These are phyloP conservation scores for Pitta sordida DNA, from an alignment of 2,113 vertebrate species.

Conservation along the genomic window DNA sequence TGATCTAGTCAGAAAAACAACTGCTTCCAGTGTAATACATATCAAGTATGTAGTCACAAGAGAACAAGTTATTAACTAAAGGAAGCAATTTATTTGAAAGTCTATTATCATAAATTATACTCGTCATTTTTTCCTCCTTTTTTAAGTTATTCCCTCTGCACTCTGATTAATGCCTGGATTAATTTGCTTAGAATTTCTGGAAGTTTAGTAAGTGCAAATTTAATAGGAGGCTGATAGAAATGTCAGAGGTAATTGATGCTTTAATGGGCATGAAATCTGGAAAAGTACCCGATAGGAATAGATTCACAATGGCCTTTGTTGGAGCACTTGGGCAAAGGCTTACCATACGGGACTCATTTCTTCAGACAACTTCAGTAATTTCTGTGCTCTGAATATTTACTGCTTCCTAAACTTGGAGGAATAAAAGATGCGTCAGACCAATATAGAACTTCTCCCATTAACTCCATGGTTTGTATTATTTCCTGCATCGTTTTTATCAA, in stretches of 20 bases:
- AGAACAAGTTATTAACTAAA: conserved; percentile 54
- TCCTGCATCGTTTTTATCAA: background rate
- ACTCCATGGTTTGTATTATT: background rate
- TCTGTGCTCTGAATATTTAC: background rate
- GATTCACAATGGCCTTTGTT: background rate
- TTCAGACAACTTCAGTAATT: background rate
- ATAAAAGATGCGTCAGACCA: background rate
- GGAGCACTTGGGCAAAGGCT: background rate
- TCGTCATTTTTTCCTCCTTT: background rate
- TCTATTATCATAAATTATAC: conserved; percentile 71
- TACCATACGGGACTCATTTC: background rate
- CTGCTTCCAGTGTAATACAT: conserved; percentile 21
- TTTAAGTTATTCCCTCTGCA: conserved; percentile 54
- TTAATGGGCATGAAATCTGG: conserved; percentile 60
- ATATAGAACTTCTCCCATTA: background rate
- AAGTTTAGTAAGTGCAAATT: conserved; percentile 64
- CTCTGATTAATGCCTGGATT: conserved; percentile 64
- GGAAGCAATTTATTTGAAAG: conserved; percentile 56
- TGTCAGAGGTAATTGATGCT: conserved; percentile 64
- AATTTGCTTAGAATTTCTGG: conserved; percentile 66
- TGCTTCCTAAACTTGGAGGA: background rate
- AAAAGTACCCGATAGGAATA: background rate
- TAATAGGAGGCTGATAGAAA: conserved; percentile 65
- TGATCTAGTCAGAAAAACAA: conserved; percentile 52
- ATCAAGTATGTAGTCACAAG: background rate